phyloP scores from a whole-genome alignment of 2,888 invertebrate genomes.

The Meliscaeva auricollis region DNA sequence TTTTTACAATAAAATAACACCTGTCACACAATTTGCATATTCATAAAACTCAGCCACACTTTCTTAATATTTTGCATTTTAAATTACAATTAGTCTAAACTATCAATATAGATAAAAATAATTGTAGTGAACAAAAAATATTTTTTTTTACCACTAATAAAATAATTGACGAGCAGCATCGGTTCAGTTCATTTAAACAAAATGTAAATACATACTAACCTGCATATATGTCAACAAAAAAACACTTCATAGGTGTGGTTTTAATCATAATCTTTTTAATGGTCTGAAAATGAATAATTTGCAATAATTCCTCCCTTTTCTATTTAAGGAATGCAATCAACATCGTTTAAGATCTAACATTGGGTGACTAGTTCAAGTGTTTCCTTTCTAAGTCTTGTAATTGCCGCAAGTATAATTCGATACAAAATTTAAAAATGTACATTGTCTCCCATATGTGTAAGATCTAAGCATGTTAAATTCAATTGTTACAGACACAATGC shows the following conservation, averaged over 20 bases:
- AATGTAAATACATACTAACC: constrained; percentile 2
- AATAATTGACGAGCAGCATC: constrained; percentile 1
- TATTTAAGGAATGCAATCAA: not conserved
- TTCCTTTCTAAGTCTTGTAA: constrained; percentile 23
- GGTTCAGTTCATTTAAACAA: not conserved
- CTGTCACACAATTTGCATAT: not conserved
- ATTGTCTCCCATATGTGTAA: not conserved
- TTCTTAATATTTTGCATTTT: not conserved
- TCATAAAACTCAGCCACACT: not conserved
- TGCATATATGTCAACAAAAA: not conserved
- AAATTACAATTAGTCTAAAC: not conserved
- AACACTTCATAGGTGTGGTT: constrained; percentile 7
- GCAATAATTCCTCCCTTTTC: not conserved
- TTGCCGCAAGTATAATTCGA: not conserved
- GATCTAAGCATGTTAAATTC: not conserved
- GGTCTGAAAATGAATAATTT: not conserved
- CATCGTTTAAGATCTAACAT: not conserved
- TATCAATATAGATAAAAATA: not conserved
- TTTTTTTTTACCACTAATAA: not conserved
- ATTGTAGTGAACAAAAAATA: not conserved
- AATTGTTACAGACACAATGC: too few species aligned
- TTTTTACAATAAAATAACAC: not conserved
- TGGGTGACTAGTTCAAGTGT: constrained; percentile 4
- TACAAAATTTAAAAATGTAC: not conserved
- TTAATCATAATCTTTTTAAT: not conserved